A percentile compares a stretch with the other conserved stretches of the same genome.
Evolutionary conservation across 2,113 vertebrate genomes (phyloP).

Genomic region (Illadopsis cleaveri): DNA sequence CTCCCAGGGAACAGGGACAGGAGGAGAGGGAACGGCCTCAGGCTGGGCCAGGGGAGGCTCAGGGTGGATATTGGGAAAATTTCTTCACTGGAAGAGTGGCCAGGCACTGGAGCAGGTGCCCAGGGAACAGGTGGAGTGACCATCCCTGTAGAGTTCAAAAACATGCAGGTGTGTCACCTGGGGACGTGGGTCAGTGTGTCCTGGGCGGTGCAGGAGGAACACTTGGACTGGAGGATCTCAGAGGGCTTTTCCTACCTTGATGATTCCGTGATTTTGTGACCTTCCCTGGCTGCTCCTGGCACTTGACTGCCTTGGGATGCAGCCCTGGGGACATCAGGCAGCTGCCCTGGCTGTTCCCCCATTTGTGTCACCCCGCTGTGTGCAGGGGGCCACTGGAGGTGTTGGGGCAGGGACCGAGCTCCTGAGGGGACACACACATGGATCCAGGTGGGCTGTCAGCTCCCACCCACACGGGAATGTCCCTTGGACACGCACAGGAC

Average conservation of each 20-base stretch:
- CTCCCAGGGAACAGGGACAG: not conserved
- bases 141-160: too few relatives aligned
- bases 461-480: too few relatives aligned
- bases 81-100: not conserved
- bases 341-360: not conserved
- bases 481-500: not conserved
- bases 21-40: not conserved
- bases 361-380: fast-evolving
- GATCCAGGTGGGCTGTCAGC: not conserved
- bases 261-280: not conserved
- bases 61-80: not conserved
- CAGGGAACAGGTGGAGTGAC: not conserved
- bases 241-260: fast-evolving
- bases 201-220: not conserved
- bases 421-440: not conserved
- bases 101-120: not conserved
- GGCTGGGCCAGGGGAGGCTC: not conserved
- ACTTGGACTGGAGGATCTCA: not conserved
- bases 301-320: not conserved
- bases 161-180: not conserved
- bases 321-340: not conserved
- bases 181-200: not conserved
- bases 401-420: not conserved
- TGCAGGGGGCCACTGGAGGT: not conserved
- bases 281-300: not conserved